Evolutionary conservation across 2,797 vertebrate genomes (phyloP).

Genomic region (Alfaro cultratus): DNA sequence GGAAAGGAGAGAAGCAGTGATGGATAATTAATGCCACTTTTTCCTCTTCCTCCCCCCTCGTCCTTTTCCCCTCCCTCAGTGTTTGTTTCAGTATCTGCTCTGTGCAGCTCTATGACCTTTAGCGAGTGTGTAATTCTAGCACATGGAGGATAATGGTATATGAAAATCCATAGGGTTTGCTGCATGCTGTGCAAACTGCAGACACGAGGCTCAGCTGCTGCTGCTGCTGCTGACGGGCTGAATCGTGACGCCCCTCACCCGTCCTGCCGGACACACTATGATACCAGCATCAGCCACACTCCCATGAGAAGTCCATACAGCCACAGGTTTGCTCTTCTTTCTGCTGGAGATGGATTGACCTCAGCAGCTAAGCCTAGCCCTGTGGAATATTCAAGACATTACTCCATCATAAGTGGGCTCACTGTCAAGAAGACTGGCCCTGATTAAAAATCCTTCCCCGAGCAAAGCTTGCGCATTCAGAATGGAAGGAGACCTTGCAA

Average conservation of each 20-base stretch:
- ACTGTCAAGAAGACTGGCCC: constrained; percentile 3
- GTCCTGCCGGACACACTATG: constrained; percentile 27
- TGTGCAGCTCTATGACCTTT: constrained; percentile 61
- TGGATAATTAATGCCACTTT: constrained; percentile 55
- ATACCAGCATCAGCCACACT: constrained; percentile 33
- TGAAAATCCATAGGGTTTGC: constrained; percentile 70
- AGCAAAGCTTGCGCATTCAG: neutral
- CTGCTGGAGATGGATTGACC: constrained; percentile 37
- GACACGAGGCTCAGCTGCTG: constrained; percentile 44
- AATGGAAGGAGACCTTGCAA: neutral
- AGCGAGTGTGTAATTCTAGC: constrained; percentile 64
- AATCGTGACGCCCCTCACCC: constrained; percentile 8
- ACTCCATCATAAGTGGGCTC: neutral
- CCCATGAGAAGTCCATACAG: constrained; percentile 17
- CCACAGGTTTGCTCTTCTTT: constrained; percentile 44
- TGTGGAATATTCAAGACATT: constrained; percentile 17
- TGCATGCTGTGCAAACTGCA: constrained; percentile 26
- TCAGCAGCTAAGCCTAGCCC: constrained; percentile 33
- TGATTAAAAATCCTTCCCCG: neutral
- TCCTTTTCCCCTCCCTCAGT: constrained; percentile 21
- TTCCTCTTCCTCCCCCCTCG: constrained; percentile 16
- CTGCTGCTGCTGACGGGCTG: constrained; percentile 39
- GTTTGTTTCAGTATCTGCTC: constrained; percentile 50
- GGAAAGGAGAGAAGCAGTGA: constrained; percentile 27
- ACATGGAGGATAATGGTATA: constrained; percentile 48